These are phyloP conservation scores for Dugesia japonica DNA, from an alignment of 2,888 invertebrate species.

Conservation along the genomic window DNA sequence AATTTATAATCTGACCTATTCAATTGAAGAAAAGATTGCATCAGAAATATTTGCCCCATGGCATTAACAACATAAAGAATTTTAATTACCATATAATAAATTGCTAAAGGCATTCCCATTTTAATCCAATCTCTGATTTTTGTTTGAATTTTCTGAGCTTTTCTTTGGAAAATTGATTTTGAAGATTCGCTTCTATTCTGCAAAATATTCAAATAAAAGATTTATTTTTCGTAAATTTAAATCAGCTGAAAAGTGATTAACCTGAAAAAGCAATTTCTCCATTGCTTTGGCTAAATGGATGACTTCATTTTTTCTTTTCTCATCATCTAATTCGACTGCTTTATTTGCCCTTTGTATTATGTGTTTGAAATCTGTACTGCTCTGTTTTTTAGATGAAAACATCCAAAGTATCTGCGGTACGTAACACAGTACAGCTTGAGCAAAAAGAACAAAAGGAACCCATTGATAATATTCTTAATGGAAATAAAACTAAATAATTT, in stretches of 20 bases:
- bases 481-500: too few species aligned
- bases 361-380: not conserved
- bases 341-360: not conserved
- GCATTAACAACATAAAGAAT: conserved; percentile 31
- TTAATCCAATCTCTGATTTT: not conserved
- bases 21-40: conserved; percentile 34
- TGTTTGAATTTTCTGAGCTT: not conserved
- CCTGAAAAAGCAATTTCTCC: not conserved
- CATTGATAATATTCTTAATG: not conserved
- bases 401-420: not conserved
- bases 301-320: not conserved
- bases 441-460: not conserved
- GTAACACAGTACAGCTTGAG: not conserved
- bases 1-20: conserved; percentile 27
- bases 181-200: not conserved
- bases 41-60: conserved; percentile 33
- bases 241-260: too few species aligned
- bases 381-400: not conserved
- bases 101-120: not conserved
- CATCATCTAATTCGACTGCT: not conserved
- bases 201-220: not conserved
- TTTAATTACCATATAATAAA: conserved; percentile 31
- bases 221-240: not conserved
- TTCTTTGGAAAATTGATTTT: not conserved
- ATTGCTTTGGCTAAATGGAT: not conserved